Base-by-base conservation (phyloP, 2,797 vertebrate genomes). In the Orestias chungarensis region DNA sequence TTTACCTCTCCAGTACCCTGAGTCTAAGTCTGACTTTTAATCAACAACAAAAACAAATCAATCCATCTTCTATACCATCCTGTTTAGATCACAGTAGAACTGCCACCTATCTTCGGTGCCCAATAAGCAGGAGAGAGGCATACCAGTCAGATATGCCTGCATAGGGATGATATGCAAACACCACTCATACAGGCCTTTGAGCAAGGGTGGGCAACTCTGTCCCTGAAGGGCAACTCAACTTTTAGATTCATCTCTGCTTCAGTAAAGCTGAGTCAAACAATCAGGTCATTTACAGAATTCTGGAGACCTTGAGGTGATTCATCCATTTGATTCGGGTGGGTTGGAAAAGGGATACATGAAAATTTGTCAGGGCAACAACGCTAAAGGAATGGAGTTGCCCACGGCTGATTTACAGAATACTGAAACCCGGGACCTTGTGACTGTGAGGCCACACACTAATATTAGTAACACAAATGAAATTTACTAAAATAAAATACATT, bases 1-100 rank as follows among this genome's bases (percentile, higher is more conserved):
- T 94, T 95, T 94, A 93, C 93, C 93, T 94, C 93, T 91, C 75
- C 88, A 84, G 68, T 66, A 43, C 43, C 73, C n/a, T 70, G n/a
- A n/a, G 61, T 6, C 15, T 38, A 33, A 47, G 47, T 46, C 70
- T 81, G 75, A 35, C 38, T 74, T 62, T 72, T 47, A 62, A 31
- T 68, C 75, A 23, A 67, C 27, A 9, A 23, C 25, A 70, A 61
- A 12, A n/a, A 23, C 10, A 40, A 61, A n/a, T 38, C 3, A 33
- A 61, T n/a, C 20, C 10, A n/a, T 38, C n/a, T 38, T 61, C 57
- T 38, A 38, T 61, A 61, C 33, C 29, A 9, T 49, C 47, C 17
- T 35, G 55, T 59, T 59, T 23, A 33, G 31, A 59, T 23, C 3
- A 11, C 31, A 35, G 55, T 17, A 31, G 20, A 9, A 33, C 33